phyloP scores from a whole-genome alignment of 2,113 vertebrate genomes.

The Alexandromys fortis region DNA sequence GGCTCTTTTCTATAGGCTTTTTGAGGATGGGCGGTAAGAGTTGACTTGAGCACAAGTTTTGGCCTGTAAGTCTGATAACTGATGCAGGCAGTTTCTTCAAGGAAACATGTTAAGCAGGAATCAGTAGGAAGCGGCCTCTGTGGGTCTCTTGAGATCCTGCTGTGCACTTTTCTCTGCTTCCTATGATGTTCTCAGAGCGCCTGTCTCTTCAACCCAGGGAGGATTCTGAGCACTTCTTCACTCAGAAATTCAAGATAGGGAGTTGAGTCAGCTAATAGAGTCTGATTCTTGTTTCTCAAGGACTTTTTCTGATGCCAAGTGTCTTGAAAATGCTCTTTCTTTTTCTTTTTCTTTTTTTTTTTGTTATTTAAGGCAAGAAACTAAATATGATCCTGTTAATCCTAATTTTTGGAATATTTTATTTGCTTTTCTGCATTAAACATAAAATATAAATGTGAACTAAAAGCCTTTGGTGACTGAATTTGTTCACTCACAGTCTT shows the following conservation, averaged over 20 bases:
- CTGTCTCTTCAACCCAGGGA: neutral
- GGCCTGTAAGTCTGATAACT: neutral
- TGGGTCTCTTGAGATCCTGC: neutral
- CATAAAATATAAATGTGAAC: neutral
- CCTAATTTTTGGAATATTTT: neutral
- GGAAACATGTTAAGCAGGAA: neutral
- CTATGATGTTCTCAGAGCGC: neutral
- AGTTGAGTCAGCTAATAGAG: neutral
- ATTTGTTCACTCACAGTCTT: neutral
- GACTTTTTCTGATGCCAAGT: neutral
- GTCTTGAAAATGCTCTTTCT: neutral
- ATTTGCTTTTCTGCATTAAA: neutral
- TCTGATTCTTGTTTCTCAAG: neutral
- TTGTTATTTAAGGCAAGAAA: neutral
- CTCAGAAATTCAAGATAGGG: neutral
- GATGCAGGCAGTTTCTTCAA: neutral
- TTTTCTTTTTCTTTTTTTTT: neutral
- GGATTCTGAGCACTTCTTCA: neutral
- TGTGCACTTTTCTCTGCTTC: neutral
- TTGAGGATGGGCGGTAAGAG: neutral
- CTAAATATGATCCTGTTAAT: neutral
- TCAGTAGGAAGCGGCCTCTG: neutral
- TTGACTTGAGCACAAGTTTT: neutral
- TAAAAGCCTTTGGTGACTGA: neutral
- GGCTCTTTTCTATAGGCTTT: neutral